Percentiles rank a stretch among this genome's conserved stretches.
Evolutionary conservation across 2,113 vertebrate genomes (phyloP).

Genomic region (Athene cunicularia): DNA sequence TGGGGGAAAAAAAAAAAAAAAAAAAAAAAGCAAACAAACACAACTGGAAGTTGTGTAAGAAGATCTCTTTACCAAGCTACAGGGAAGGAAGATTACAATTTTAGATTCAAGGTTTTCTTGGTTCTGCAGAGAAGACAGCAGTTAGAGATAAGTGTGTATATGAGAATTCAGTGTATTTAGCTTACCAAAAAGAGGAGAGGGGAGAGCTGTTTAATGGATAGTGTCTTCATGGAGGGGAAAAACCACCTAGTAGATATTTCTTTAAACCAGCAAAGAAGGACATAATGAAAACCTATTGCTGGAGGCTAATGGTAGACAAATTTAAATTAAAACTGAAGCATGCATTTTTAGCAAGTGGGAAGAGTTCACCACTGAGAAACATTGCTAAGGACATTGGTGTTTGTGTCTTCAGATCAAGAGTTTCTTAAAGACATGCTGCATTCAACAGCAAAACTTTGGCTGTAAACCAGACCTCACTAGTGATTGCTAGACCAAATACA

Average conservation of each 20-base stretch:
- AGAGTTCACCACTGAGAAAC: neutral
- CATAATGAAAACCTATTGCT: neutral
- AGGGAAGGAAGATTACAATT: neutral
- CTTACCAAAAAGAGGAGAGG: neutral
- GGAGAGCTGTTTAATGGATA: neutral
- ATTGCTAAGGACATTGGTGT: neutral
- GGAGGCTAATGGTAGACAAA: neutral
- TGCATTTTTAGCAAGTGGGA: neutral
- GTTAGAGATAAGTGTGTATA: neutral
- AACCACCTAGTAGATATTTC: neutral
- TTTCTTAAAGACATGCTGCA: neutral
- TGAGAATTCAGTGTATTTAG: neutral
- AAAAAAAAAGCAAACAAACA: neutral
- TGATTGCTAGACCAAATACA: neutral
- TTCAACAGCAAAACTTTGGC: neutral
- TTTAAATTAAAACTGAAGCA: neutral
- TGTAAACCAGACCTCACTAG: neutral
- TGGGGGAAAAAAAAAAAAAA: neutral
- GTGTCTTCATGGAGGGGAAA: neutral
- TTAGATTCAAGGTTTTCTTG: neutral
- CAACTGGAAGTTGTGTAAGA: neutral
- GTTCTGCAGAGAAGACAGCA: neutral
- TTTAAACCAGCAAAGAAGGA: neutral
- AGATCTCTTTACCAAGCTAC: neutral
- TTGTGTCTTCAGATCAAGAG: neutral